Base-by-base conservation (phyloP, 2,113 vertebrate species). In the Microcebus ravelobensis region DNA sequence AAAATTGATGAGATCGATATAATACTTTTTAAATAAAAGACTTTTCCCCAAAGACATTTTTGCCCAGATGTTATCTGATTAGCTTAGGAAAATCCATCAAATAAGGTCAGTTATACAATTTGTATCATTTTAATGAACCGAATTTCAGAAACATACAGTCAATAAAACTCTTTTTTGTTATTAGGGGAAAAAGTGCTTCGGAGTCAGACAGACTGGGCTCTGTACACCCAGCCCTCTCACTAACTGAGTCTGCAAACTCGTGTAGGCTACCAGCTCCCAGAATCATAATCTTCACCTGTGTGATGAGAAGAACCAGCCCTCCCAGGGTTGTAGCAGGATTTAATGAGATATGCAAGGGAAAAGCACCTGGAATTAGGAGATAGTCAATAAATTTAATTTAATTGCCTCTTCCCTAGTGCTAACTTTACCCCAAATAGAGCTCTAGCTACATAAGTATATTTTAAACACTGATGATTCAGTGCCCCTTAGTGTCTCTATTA, bases 1-100 rank as follows among this genome's bases (percentile, higher is more conserved):
- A 94, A 96, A 87, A 36, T 3, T 79, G 21, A 42, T 91, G 39
- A 89, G 34, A 73, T 73, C 45, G 50, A 59, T 63, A 1, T 42
- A 87, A 96, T 10, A 79, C 39, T 74, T 92, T 29, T 80, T 25
- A 95, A 97, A 86, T 68, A 73, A 91, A 80, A 55, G 23, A 76
- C 21, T 76, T 61, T 86, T 27, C 34, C 48, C 21, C 15, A 34
- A 73, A 90, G 9, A 70, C 27, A 42, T 18, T 83, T 94, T 90
- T 95, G 67, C 59, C 27, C 27, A 11, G 23, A 57, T 50, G 71
- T 59, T 74, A 74, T 23, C 45, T 90, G 13, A 94, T 83, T 81
- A 81, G 29, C 34, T 91, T 63, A 82, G 42, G 29, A 74, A 96
- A 95, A 91, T 42, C 34, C 55, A 39, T 82, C 21, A 63, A 79